Evolutionary conservation across 2,797 vertebrate genomes (phyloP), one percentile per base, ranked within the genome.

Genomic region (Mallotus villosus): DNA sequence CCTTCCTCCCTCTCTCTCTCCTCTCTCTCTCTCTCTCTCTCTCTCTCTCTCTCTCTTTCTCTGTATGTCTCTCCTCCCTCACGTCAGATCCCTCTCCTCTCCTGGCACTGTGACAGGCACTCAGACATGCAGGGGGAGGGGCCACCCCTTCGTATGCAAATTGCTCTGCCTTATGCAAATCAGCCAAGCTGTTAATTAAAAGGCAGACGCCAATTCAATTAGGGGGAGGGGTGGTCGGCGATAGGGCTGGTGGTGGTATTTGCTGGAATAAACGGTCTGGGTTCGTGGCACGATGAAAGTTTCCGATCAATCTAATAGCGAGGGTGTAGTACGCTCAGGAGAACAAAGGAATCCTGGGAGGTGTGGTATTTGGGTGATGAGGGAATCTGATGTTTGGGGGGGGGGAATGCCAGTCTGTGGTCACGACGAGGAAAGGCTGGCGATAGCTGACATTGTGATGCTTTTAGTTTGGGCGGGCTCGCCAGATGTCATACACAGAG

Each of bases 171-270:
- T 75, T 71, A 87, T 91, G 90, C 80, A 84, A 86, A 92, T 89
- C 19, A 22, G 65, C 51, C 21, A 76, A 41, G 73, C 80, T 77
- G 81, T 90, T 90, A 74, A 93, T 91, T 93, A 92, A 90, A 90
- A 92, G 79, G 82, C 84, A 76, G 84, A 84, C 86, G 83, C 83
- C 81, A 88, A 92, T 91, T 88, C 81, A 90, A 89, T 91, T 91
- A 89, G 81, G 41, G 34, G 41, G 41, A 46, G 41, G 41, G 41
- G 41, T 1, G 8, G 32, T 62, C 5, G 16, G 60, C n/a, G 27
- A 62, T 12, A 62, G 27, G 25, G 25, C 14, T 62, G 29, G 27
- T 17, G 6, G 60, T 24, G 9, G 21, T 21, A 19, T 11, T 59
- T 37, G 34, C 1, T 9, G 34, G 34, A 2, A 2, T 37, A 67